Conservation (phyloP, 1,140 invertebrate species). For the Zeugodacus cucurbitae region DNA sequence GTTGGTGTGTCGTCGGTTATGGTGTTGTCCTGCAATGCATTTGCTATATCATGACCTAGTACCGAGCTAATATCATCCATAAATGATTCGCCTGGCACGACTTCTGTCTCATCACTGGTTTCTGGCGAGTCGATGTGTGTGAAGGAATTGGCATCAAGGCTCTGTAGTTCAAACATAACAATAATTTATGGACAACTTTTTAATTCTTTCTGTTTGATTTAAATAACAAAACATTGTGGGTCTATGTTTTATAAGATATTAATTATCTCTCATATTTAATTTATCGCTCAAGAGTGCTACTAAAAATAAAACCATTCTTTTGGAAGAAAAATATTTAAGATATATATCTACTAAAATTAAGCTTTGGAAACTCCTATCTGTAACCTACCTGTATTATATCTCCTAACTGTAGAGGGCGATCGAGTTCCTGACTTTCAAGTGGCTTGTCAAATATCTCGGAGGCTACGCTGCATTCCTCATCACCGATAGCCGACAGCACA, state of each 20-base stretch:
- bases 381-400: constrained; percentile 60
- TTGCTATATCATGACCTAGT: constrained; percentile 74
- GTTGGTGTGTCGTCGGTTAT: constrained; percentile 75
- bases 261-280: too few species aligned
- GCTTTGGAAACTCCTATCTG: too few species aligned
- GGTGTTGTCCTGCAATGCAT: constrained; percentile 73
- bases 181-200: too few species aligned
- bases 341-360: too few species aligned
- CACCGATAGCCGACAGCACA: constrained; percentile 74
- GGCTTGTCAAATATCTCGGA: constrained; percentile 72
- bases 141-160: constrained; percentile 69
- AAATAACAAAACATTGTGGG: too few species aligned
- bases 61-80: constrained; percentile 82
- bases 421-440: constrained; percentile 37
- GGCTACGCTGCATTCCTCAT: constrained; percentile 75
- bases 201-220: too few species aligned
- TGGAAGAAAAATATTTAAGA: too few species aligned
- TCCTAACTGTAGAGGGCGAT: constrained; percentile 52
- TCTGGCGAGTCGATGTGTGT: constrained; percentile 85
- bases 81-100: constrained; percentile 78
- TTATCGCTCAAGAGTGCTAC: too few species aligned
- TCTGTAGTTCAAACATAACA: constrained; percentile 45
- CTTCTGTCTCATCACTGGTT: constrained; percentile 78
- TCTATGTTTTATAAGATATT: too few species aligned
- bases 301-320: too few species aligned